A percentile compares a stretch with the other conserved stretches of the same genome.
Evolutionary conservation across 2,888 invertebrate species (phyloP).

Genomic region (Acleris sparsana): DNA sequence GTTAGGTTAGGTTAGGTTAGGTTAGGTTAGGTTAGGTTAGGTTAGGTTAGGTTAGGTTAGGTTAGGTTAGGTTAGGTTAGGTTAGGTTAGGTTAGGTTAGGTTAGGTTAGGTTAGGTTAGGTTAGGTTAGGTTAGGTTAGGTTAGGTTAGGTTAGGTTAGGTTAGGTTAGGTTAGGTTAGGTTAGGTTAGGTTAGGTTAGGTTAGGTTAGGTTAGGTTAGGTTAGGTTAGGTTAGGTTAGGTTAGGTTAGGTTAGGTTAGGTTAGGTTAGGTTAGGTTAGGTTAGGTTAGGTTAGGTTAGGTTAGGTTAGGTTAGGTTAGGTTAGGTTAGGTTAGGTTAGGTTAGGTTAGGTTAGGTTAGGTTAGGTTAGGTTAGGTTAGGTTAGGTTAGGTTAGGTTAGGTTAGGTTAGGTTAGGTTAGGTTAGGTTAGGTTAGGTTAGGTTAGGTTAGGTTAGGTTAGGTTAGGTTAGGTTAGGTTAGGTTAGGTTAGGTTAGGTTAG

Average conservation of each 20-base stretch:
- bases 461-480: slow-evolving; percentile 33
- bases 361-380: slow-evolving; percentile 34
- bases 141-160: slow-evolving; percentile 31
- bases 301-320: slow-evolving; percentile 36
- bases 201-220: slow-evolving; percentile 32
- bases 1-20: slow-evolving; percentile 26
- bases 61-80: slow-evolving; percentile 30
- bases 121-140: slow-evolving; percentile 31
- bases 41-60: slow-evolving; percentile 19
- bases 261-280: slow-evolving; percentile 23
- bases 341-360: slow-evolving; percentile 34
- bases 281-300: slow-evolving; percentile 33
- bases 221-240: slow-evolving; percentile 32
- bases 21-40: slow-evolving; percentile 28
- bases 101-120: slow-evolving; percentile 30
- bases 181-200: slow-evolving; percentile 31
- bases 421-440: slow-evolving; percentile 33
- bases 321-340: slow-evolving; percentile 33
- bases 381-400: slow-evolving; percentile 34
- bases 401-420: slow-evolving; percentile 32
- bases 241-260: slow-evolving; percentile 30
- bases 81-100: slow-evolving; percentile 25
- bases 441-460: slow-evolving; percentile 34
- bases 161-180: slow-evolving; percentile 28
- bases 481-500: slow-evolving; percentile 34